phyloP scores from a whole-genome alignment of 2,888 invertebrate species.

The Folsomia candida region DNA sequence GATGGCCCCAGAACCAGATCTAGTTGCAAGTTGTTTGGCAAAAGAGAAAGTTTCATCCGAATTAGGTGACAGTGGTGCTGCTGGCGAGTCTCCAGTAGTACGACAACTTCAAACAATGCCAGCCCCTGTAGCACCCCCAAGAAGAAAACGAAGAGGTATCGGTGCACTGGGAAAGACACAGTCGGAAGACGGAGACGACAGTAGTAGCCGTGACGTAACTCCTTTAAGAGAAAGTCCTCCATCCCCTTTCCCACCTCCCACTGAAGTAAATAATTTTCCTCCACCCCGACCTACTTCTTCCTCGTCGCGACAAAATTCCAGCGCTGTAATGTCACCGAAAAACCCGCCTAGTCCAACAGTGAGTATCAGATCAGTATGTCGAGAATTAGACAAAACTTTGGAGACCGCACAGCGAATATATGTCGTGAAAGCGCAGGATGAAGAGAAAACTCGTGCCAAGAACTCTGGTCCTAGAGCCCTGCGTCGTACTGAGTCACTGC shows the following conservation, averaged over 20 bases:
- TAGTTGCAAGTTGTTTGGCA: conserved; percentile 66
- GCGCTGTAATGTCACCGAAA: conserved; percentile 22
- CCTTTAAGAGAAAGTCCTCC: conserved; percentile 24
- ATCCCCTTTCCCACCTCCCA: conserved; percentile 12
- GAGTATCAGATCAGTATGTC: conserved; percentile 45
- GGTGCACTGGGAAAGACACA: conserved; percentile 14
- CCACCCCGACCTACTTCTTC: conserved; percentile 9
- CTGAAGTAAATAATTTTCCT: too few relatives aligned
- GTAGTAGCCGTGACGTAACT: conserved; percentile 9
- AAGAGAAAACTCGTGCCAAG: conserved; percentile 66
- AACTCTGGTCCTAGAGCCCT: conserved; percentile 62
- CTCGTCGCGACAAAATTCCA: conserved; percentile 14
- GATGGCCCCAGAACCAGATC: conserved; percentile 76
- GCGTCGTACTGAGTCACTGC: conserved; percentile 55
- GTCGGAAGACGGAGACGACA: conserved; percentile 10
- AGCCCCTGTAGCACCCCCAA: conserved; percentile 71
- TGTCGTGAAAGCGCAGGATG: conserved; percentile 60
- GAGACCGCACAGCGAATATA: conserved; percentile 42
- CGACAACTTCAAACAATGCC: conserved; percentile 23
- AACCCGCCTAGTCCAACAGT: conserved; percentile 49
- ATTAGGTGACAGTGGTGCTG: background rate
- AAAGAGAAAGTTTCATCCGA: too few relatives aligned
- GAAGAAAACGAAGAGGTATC: conserved; percentile 60
- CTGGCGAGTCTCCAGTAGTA: background rate
- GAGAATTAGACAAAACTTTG: conserved; percentile 44